These are phyloP conservation scores for Arremon brunneinucha DNA, from an alignment of 2,797 vertebrate genomes.

Conservation along the genomic window DNA sequence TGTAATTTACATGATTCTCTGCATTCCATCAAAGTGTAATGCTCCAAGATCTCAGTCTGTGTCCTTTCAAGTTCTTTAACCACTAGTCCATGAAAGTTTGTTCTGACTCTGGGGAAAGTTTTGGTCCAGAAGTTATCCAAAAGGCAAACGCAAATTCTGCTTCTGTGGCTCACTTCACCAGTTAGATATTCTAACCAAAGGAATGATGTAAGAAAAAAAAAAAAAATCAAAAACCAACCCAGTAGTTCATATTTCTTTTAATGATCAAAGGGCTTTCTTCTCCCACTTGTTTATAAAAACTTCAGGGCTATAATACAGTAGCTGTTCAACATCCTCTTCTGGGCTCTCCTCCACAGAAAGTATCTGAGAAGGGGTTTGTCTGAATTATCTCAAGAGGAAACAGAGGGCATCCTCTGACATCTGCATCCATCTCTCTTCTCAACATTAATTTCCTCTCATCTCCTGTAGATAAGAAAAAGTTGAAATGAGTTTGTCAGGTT, in stretches of 20 bases:
- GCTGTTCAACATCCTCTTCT: constrained; percentile 57
- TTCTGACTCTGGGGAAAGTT: neutral
- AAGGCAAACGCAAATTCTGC: neutral
- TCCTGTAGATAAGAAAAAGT: constrained; percentile 29
- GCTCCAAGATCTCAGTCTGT: neutral
- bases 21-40: neutral
- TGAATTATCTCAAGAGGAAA: constrained; percentile 63
- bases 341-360: constrained; percentile 49
- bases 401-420: constrained; percentile 33
- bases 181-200: neutral
- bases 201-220: neutral
- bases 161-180: neutral
- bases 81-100: neutral
- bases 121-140: neutral
- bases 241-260: neutral
- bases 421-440: constrained; percentile 47
- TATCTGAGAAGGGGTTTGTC: constrained; percentile 41
- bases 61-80: neutral
- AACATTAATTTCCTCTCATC: constrained; percentile 33
- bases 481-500: neutral
- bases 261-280: neutral
- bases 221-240: accelerated
- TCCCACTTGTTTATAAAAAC: neutral
- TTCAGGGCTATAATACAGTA: neutral
- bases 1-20: neutral